Evolutionary conservation across 2,797 vertebrate genomes (phyloP).

Genomic region (Centroberyx gerrardi): DNA sequence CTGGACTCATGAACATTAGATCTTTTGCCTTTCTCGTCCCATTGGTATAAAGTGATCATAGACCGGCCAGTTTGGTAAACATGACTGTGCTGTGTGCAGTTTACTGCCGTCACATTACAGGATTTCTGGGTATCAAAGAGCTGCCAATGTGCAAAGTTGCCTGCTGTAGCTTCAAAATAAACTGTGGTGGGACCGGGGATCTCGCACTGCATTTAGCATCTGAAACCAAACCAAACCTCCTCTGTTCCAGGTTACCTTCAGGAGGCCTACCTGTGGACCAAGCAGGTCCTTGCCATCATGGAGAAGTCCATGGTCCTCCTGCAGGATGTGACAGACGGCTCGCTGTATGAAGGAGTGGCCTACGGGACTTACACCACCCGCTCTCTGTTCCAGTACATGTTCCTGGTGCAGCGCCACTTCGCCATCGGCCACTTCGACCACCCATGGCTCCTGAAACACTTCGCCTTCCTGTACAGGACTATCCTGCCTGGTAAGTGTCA

Average conservation of each 20-base stretch:
- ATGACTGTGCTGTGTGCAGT: too few relatives aligned
- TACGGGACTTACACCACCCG: slow-evolving; percentile 98
- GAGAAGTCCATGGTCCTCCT: slow-evolving; percentile 97
- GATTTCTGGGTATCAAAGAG: too few relatives aligned
- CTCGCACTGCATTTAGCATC: too few relatives aligned
- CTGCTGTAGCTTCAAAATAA: too few relatives aligned
- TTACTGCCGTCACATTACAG: too few relatives aligned
- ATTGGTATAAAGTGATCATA: too few relatives aligned
- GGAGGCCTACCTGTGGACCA: slow-evolving; percentile 98
- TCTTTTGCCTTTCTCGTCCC: too few relatives aligned
- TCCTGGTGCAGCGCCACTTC: slow-evolving; percentile 96
- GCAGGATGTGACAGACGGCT: slow-evolving; percentile 94
- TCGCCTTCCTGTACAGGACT: slow-evolving; percentile 96
- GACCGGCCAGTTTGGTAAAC: too few relatives aligned
- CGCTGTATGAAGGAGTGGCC: slow-evolving; percentile 96
- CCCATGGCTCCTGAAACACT: slow-evolving; percentile 98
- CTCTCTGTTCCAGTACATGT: slow-evolving; percentile 97
- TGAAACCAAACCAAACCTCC: not conserved
- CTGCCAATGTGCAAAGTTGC: too few relatives aligned
- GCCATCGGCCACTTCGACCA: slow-evolving; percentile 94
- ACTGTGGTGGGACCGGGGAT: too few relatives aligned
- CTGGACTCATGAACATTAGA: too few relatives aligned
- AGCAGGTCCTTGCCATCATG: slow-evolving; percentile 96
- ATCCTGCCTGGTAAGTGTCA: slow-evolving; percentile 91
- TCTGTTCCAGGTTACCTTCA: slow-evolving; percentile 93